phyloP scores from a whole-genome alignment of 2,888 invertebrate genomes.

The Pseudococcus viburni region DNA sequence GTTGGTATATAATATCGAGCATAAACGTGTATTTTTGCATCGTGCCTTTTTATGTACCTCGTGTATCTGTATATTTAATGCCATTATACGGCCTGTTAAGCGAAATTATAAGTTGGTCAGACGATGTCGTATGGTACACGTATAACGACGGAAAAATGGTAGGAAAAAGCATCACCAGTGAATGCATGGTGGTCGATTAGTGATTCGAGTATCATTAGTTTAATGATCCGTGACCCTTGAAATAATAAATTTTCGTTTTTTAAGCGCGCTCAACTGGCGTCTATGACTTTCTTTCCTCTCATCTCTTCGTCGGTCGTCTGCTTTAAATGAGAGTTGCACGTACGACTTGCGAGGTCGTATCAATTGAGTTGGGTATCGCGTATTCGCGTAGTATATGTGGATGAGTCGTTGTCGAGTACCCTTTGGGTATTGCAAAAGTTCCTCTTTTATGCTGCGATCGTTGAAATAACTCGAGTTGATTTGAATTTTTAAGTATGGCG shows the following conservation, averaged over 20 bases:
- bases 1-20: not conserved
- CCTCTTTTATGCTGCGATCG: too few species aligned
- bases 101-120: not conserved
- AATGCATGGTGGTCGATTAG: constrained; percentile 11
- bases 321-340: not conserved
- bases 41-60: too few species aligned
- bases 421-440: too few species aligned
- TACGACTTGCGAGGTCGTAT: not conserved
- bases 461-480: too few species aligned
- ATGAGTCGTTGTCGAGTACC: too few species aligned
- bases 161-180: not conserved
- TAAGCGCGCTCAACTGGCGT: not conserved
- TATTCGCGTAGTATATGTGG: too few species aligned
- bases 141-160: not conserved
- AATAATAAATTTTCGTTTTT: constrained; percentile 5
- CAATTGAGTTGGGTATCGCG: not conserved
- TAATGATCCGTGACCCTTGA: constrained; percentile 20
- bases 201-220: constrained; percentile 11
- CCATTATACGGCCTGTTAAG: not conserved
- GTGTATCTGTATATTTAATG: too few species aligned
- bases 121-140: not conserved
- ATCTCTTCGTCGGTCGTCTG: not conserved
- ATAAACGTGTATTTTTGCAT: too few species aligned
- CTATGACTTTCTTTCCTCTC: not conserved
- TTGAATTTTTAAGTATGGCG: too few species aligned